Evolutionary conservation across 2,797 vertebrate species (phyloP).

Genomic region (Clarias fuscus): DNA sequence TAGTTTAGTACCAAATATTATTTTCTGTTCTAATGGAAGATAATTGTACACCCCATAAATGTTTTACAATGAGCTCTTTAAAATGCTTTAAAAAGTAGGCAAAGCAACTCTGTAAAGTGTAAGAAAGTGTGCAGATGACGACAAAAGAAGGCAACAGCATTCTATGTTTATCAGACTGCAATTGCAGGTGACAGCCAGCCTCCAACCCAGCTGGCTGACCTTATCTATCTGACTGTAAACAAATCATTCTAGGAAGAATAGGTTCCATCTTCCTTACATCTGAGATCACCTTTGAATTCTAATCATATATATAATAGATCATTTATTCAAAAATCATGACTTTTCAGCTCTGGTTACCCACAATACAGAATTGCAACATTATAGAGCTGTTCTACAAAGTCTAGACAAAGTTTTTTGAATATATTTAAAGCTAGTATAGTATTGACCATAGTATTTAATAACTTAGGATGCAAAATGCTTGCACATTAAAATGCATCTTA

Average conservation of each 20-base stretch:
- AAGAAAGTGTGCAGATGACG: neutral
- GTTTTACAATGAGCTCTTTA: neutral
- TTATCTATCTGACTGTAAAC: constrained; percentile 31
- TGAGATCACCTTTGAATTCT: neutral
- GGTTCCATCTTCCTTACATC: constrained; percentile 14
- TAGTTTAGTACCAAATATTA: neutral
- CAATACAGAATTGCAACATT: neutral
- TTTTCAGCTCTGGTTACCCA: neutral
- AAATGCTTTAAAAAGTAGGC: neutral
- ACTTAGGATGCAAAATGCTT: neutral
- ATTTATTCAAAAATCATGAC: neutral
- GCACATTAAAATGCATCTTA: too few species aligned
- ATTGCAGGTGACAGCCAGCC: constrained; percentile 22
- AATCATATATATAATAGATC: constrained; percentile 1
- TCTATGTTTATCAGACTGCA: constrained; percentile 18
- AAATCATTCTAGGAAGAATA: constrained; percentile 21
- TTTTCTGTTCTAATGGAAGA: neutral
- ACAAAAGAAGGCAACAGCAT: neutral
- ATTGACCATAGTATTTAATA: too few species aligned
- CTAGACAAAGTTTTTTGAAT: neutral
- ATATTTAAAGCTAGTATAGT: neutral
- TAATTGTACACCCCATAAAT: neutral
- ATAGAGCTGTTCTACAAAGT: neutral
- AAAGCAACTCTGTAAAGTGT: neutral
- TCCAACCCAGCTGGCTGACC: constrained; percentile 25